phyloP scores from a whole-genome alignment of 2,888 invertebrate genomes.

The Apocheima hispidaria region DNA sequence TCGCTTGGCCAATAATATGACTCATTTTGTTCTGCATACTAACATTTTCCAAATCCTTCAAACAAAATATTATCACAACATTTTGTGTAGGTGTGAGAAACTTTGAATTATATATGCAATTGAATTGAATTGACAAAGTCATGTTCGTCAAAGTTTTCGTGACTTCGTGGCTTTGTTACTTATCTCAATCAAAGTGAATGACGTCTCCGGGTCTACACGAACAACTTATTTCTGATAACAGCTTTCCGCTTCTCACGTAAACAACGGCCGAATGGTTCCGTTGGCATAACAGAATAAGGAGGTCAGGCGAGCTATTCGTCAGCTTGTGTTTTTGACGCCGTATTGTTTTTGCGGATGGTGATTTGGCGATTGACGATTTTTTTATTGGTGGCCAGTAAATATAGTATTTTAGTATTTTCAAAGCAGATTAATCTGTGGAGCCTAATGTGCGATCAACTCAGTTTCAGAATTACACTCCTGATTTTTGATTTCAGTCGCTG shows the following conservation, averaged over 20 bases:
- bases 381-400: slow-evolving; percentile 2
- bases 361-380: slow-evolving; percentile 23
- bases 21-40: not conserved
- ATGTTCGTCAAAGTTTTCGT: slow-evolving; percentile 11
- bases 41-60: not conserved
- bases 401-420: too few species aligned
- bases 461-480: too few species aligned
- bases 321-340: slow-evolving; percentile 43
- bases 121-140: slow-evolving; percentile 17
- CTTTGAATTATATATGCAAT: slow-evolving; percentile 7
- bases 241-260: slow-evolving; percentile 71
- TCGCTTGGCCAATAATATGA: not conserved
- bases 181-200: slow-evolving; percentile 18
- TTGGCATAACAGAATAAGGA: slow-evolving; percentile 48
- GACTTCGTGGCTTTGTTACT: slow-evolving; percentile 12
- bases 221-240: slow-evolving; percentile 72
- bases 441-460: too few species aligned
- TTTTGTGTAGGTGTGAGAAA: slow-evolving; percentile 4
- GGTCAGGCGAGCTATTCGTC: slow-evolving; percentile 50
- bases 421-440: too few species aligned
- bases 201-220: slow-evolving; percentile 43
- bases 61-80: not conserved
- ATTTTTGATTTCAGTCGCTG: too few species aligned
- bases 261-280: slow-evolving; percentile 64
- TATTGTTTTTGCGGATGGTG: slow-evolving; percentile 40